Evolutionary conservation across 2,113 vertebrate genomes (phyloP).

Genomic region (Scatophagus argus): DNA sequence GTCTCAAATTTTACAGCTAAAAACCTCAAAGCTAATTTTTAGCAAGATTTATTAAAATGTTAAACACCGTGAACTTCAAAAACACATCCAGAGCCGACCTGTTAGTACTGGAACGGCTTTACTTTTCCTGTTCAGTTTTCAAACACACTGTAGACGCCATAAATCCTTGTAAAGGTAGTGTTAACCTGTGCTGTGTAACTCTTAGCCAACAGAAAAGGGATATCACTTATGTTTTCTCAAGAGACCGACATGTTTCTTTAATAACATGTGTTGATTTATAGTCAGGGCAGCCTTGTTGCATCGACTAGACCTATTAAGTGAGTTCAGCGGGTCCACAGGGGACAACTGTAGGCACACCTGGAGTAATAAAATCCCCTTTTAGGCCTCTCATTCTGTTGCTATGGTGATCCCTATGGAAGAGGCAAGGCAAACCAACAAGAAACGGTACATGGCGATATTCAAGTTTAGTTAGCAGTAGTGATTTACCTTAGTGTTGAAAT

Average conservation of each 20-base stretch:
- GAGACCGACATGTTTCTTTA: conserved; percentile 44
- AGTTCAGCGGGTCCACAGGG: conserved; percentile 28
- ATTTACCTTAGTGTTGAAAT: not conserved
- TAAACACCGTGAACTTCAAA: not conserved
- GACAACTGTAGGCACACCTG: conserved; percentile 56
- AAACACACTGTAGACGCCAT: not conserved
- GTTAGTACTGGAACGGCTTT: not conserved
- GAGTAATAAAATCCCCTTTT: conserved; percentile 57
- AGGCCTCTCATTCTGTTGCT: conserved; percentile 28
- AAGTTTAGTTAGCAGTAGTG: not conserved
- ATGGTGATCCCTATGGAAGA: not conserved
- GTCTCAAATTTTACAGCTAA: too few relatives aligned
- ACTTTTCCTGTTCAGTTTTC: not conserved
- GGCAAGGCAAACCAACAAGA: conserved; percentile 2
- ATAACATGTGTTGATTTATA: conserved; percentile 66
- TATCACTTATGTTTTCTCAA: conserved; percentile 18
- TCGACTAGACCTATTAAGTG: conserved; percentile 43
- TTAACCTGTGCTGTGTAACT: not conserved
- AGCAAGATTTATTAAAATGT: not conserved
- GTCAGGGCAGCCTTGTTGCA: conserved; percentile 26
- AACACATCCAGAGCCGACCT: not conserved
- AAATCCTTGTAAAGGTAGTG: not conserved
- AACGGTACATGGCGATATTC: not conserved
- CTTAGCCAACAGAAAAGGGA: conserved; percentile 12
- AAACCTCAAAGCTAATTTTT: not conserved